A percentile compares a stretch with the other conserved stretches of the same genome.
These are phyloP conservation scores for Cydia splendana DNA, from an alignment of 1,140 invertebrate genomes.

Conservation along the genomic window DNA sequence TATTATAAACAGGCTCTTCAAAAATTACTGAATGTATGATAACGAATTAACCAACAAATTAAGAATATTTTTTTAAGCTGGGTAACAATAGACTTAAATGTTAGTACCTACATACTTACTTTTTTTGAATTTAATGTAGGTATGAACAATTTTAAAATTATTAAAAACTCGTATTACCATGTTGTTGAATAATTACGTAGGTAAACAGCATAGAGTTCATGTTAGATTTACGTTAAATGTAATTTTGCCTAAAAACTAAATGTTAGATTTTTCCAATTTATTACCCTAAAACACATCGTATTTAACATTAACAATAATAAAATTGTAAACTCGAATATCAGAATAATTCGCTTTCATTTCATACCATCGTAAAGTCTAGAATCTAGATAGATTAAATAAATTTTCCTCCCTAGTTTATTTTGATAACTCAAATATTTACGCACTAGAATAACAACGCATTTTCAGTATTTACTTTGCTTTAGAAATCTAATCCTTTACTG, in stretches of 20 bases:
- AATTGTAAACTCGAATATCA: background rate
- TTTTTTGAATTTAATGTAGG: too few relatives aligned
- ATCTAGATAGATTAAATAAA: background rate
- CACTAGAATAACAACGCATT: conserved; percentile 6
- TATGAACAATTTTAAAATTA: too few relatives aligned
- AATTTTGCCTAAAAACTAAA: too few relatives aligned
- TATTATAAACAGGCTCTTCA: background rate
- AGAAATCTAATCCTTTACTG: background rate
- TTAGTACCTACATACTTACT: background rate
- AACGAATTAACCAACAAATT: background rate
- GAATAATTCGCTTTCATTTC: background rate
- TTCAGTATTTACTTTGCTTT: conserved; percentile 12
- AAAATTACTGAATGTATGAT: conserved; percentile 9
- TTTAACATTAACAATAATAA: background rate
- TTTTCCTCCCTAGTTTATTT: background rate
- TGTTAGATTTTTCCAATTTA: too few relatives aligned
- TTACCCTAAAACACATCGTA: too few relatives aligned
- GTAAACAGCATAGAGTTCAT: too few relatives aligned
- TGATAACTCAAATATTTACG: background rate
- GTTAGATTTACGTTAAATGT: too few relatives aligned
- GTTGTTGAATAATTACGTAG: too few relatives aligned
- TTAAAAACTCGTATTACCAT: too few relatives aligned
- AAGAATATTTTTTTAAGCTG: too few relatives aligned
- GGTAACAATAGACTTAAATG: background rate
- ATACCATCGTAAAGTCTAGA: background rate